A percentile compares a stretch with the other conserved stretches of the same genome.
These are phyloP conservation scores for Eremophila alpestris DNA, from an alignment of 2,797 vertebrate species.

Conservation along the genomic window DNA sequence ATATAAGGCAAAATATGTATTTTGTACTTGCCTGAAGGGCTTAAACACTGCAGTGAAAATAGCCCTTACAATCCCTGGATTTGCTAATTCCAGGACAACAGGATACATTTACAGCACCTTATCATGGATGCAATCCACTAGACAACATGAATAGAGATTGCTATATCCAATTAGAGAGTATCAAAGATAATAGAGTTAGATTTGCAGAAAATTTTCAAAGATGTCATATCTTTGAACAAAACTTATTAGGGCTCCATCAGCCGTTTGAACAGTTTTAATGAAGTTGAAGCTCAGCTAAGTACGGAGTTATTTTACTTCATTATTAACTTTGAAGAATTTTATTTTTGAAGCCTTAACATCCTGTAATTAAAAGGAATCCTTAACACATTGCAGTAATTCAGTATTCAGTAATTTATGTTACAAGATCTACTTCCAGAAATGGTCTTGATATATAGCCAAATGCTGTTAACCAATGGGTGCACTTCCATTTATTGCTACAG, in stretches of 20 bases:
- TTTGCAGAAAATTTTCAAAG: constrained; percentile 68
- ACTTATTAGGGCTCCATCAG: constrained; percentile 67
- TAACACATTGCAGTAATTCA: constrained; percentile 54
- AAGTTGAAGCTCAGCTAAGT: constrained; percentile 61
- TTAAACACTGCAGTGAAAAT: not conserved
- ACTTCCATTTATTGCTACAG: not conserved
- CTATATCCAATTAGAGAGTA: constrained; percentile 67
- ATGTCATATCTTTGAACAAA: constrained; percentile 72
- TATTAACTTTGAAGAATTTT: constrained; percentile 62
- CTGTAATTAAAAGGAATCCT: constrained; percentile 69
- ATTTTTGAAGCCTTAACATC: constrained; percentile 63
- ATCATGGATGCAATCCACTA: not conserved
- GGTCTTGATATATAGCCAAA: constrained; percentile 28
- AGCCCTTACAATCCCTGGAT: not conserved
- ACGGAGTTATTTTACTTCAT: constrained; percentile 56
- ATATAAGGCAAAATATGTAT: not conserved
- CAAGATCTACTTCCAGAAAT: constrained; percentile 43
- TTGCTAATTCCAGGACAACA: not conserved
- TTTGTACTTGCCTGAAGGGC: constrained; percentile 1
- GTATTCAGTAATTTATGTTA: constrained; percentile 39
- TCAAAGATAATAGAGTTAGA: constrained; percentile 67
- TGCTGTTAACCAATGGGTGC: not conserved
- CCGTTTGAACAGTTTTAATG: constrained; percentile 61
- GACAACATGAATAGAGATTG: constrained; percentile 39
- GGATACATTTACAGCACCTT: constrained; percentile 8